A percentile compares a stretch with the other conserved stretches of the same genome.
These are phyloP conservation scores for Apis laboriosa DNA, from an alignment of 1,140 invertebrate genomes.

Conservation along the genomic window DNA sequence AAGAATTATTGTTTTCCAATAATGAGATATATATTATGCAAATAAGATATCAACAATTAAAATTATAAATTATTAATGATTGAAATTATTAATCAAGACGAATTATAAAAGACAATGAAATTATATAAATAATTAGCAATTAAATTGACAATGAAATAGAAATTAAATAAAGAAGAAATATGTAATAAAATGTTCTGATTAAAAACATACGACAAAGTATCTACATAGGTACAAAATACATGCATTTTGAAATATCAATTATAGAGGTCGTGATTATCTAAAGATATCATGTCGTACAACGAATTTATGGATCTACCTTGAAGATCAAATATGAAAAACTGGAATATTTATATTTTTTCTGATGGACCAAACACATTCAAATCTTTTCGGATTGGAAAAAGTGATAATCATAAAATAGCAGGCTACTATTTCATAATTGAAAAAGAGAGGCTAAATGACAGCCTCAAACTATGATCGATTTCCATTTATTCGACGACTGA, in stretches of 20 bases:
- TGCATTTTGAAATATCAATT: neutral
- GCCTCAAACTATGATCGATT: constrained; percentile 61
- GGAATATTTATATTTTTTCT: constrained; percentile 29
- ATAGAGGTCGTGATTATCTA: neutral
- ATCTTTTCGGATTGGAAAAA: constrained; percentile 15
- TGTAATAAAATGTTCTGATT: neutral
- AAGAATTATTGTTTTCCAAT: neutral
- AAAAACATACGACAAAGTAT: neutral
- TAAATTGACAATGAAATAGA: neutral
- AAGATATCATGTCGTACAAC: neutral
- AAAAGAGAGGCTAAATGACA: constrained; percentile 47
- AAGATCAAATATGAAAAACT: neutral
- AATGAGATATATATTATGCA: neutral
- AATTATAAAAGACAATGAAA: neutral
- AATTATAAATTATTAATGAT: neutral
- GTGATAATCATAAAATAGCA: constrained; percentile 36
- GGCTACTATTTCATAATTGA: constrained; percentile 63
- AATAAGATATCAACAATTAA: neutral
- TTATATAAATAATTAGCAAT: neutral
- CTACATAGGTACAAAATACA: too few relatives aligned
- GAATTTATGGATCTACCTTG: neutral
- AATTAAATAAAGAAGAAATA: neutral
- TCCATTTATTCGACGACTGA: constrained; percentile 49
- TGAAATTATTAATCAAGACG: neutral
- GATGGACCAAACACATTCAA: constrained; percentile 32